Conservation (phyloP, 2,888 invertebrate genomes). For the Nasonia oneida region DNA sequence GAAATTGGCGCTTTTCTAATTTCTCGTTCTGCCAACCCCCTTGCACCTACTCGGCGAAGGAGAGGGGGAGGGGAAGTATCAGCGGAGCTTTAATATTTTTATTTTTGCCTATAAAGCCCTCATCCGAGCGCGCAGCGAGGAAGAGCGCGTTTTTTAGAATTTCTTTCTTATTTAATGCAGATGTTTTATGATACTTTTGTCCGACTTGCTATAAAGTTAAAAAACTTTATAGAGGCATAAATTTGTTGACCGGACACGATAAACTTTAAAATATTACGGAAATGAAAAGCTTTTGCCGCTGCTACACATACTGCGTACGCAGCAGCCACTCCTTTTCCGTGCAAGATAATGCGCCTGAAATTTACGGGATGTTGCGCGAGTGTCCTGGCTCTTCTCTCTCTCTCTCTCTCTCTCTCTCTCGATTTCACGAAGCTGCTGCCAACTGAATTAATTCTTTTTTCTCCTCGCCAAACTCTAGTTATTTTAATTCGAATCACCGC, state of each 20-base stretch:
- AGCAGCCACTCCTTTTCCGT: slow-evolving; percentile 75
- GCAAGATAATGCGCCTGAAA: slow-evolving; percentile 76
- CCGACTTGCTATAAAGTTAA: slow-evolving; percentile 65
- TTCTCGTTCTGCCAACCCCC: slow-evolving; percentile 10
- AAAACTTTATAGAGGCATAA: slow-evolving; percentile 76
- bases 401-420: slow-evolving; percentile 65
- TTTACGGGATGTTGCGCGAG: slow-evolving; percentile 76
- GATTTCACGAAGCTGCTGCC: slow-evolving; percentile 68
- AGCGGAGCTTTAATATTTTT: slow-evolving; percentile 27
- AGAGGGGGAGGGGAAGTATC: neutral
- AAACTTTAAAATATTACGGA: slow-evolving; percentile 78
- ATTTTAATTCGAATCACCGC: neutral
- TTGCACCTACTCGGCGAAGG: neutral
- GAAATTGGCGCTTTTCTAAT: slow-evolving; percentile 56
- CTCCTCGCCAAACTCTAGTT: slow-evolving; percentile 1
- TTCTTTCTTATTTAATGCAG: slow-evolving; percentile 60
- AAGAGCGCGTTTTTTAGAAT: slow-evolving; percentile 56
- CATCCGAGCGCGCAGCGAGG: slow-evolving; percentile 9
- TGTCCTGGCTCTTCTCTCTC: slow-evolving; percentile 67
- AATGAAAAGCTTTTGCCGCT: slow-evolving; percentile 76
- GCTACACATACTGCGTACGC: slow-evolving; percentile 63
- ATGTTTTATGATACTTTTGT: slow-evolving; percentile 61
- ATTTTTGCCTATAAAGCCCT: slow-evolving; percentile 47
- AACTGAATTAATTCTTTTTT: slow-evolving; percentile 73
- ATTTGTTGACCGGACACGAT: slow-evolving; percentile 76